Evolutionary conservation across 1,140 invertebrate species (phyloP).

Genomic region (Drosophila bocki): DNA sequence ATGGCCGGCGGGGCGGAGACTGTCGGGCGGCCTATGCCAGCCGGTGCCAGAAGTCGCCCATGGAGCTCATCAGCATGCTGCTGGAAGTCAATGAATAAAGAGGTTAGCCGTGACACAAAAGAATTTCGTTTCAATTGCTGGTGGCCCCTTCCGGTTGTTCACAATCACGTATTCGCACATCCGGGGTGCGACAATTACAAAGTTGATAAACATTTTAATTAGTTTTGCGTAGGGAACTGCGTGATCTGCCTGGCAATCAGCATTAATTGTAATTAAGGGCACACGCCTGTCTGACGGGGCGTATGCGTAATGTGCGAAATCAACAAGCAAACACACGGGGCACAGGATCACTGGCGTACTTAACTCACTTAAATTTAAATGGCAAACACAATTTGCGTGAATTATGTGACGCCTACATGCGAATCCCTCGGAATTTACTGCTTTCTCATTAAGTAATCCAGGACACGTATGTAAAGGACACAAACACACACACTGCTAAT

Average conservation of each 20-base stretch:
- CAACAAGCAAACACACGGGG: slow-evolving; percentile 18
- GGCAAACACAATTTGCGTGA: slow-evolving; percentile 70
- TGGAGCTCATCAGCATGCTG: slow-evolving; percentile 55
- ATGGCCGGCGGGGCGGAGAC: slow-evolving; percentile 53
- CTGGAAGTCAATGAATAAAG: slow-evolving; percentile 53
- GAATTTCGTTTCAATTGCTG: slow-evolving; percentile 11
- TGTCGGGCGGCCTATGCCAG: slow-evolving; percentile 45
- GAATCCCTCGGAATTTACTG: slow-evolving; percentile 58
- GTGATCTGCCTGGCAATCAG: slow-evolving; percentile 61
- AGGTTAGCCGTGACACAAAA: not conserved
- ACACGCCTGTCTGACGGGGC: slow-evolving; percentile 31
- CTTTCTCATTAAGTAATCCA: slow-evolving; percentile 62
- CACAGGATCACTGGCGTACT: slow-evolving; percentile 30
- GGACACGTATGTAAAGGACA: slow-evolving; percentile 49
- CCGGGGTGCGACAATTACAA: slow-evolving; percentile 67
- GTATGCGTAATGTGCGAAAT: slow-evolving; percentile 69
- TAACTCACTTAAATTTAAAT: slow-evolving; percentile 77
- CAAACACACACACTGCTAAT: slow-evolving; percentile 15
- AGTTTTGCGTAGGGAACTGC: slow-evolving; percentile 53
- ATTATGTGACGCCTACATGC: slow-evolving; percentile 63
- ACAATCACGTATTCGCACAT: slow-evolving; percentile 46
- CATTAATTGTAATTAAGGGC: slow-evolving; percentile 73
- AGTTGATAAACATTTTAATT: slow-evolving; percentile 83
- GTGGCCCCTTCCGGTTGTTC: not conserved
- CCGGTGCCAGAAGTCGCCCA: slow-evolving; percentile 55